A percentile compares a stretch with the other conserved stretches of the same genome.
Conservation (phyloP, 2,113 vertebrate species). For the Eudorcas thomsonii region DNA sequence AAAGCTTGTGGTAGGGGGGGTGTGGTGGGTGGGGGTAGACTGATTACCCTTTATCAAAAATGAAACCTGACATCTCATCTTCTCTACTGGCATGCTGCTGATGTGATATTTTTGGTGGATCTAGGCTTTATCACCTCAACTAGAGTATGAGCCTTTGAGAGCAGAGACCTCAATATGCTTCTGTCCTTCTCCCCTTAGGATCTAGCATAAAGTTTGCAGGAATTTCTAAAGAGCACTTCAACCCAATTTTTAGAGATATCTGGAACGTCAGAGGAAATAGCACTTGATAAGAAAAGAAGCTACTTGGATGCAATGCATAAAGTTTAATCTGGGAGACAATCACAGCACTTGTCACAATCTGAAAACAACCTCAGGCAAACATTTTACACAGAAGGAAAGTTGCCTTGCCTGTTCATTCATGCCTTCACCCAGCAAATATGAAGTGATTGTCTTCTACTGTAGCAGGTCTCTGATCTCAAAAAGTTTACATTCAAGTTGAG, state of each 20-base stretch:
- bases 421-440: neutral
- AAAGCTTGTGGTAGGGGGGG: neutral
- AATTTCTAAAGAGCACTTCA: neutral
- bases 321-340: neutral
- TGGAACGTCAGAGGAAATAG: neutral
- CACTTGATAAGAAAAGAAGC: neutral
- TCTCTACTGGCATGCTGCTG: neutral
- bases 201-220: neutral
- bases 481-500: neutral
- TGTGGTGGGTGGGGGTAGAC: fast-evolving
- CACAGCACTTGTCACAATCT: neutral
- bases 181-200: neutral
- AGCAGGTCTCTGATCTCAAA: neutral
- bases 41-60: neutral
- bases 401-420: neutral
- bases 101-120: neutral
- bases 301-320: neutral
- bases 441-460: neutral
- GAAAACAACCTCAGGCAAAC: neutral
- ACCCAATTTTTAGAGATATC: neutral
- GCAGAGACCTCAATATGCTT: neutral
- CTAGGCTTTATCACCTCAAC: neutral
- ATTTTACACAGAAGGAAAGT: neutral
- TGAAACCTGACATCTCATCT: neutral
- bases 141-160: neutral